phyloP scores from a whole-genome alignment of 1,140 invertebrate species.

The Bursaphelenchus mucronatus region DNA sequence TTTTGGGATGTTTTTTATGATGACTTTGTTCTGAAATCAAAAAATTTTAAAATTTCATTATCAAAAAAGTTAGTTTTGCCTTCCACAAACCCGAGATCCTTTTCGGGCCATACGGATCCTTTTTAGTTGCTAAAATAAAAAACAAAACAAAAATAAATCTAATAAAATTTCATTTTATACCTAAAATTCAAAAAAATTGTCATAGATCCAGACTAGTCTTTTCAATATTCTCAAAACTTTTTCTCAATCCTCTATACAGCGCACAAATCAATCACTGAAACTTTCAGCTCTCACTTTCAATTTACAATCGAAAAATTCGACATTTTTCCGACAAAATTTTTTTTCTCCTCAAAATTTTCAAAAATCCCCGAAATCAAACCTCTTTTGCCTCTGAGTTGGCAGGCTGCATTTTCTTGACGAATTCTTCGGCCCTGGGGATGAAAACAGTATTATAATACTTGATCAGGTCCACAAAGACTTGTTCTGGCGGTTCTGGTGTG shows the following conservation, averaged over 20 bases:
- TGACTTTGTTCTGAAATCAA: slow-evolving; percentile 37
- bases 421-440: slow-evolving; percentile 44
- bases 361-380: slow-evolving; percentile 23
- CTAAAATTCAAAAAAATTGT: too few relatives aligned
- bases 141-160: too few relatives aligned
- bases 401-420: slow-evolving; percentile 50
- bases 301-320: too few relatives aligned
- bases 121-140: too few relatives aligned
- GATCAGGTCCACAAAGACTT: slow-evolving; percentile 48
- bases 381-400: slow-evolving; percentile 40
- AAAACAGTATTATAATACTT: slow-evolving; percentile 55
- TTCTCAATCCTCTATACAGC: too few relatives aligned
- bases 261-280: too few relatives aligned
- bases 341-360: neutral
- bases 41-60: slow-evolving; percentile 1
- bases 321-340: too few relatives aligned
- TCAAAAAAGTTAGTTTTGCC: slow-evolving; percentile 3
- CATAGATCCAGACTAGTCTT: too few relatives aligned
- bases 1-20: slow-evolving; percentile 39
- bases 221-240: too few relatives aligned
- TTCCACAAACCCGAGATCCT: neutral
- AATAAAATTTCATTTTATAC: too few relatives aligned
- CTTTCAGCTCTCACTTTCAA: too few relatives aligned
- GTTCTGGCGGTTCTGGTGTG: slow-evolving; percentile 44
- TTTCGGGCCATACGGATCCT: too few relatives aligned